These are phyloP conservation scores for Cosmia pyralina DNA, from an alignment of 2,888 invertebrate genomes.

Conservation along the genomic window DNA sequence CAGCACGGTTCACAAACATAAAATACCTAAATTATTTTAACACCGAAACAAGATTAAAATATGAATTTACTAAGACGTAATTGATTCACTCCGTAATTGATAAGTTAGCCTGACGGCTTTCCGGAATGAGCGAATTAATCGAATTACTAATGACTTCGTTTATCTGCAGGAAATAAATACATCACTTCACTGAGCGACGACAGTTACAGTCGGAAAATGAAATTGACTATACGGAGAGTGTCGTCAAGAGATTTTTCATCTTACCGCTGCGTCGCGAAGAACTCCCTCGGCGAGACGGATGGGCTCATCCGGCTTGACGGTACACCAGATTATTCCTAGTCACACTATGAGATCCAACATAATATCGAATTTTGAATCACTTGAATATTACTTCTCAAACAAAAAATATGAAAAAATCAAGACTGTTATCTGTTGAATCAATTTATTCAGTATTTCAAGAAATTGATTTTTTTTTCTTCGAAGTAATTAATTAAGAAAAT, in stretches of 20 bases:
- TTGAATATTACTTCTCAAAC: constrained; percentile 6
- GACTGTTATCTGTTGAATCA: no score
- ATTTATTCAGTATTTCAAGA: neutral
- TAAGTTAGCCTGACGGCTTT: constrained; percentile 55
- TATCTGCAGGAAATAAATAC: constrained; percentile 94
- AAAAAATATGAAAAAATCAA: neutral
- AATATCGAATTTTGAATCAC: constrained; percentile 50
- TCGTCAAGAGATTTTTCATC: constrained; percentile 95
- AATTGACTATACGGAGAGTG: constrained; percentile 96
- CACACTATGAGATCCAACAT: constrained; percentile 58
- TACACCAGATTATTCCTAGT: constrained; percentile 83
- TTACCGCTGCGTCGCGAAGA: constrained; percentile 97
- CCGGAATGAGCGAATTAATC: constrained; percentile 52
- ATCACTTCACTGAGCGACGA: constrained; percentile 95
- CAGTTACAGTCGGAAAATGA: constrained; percentile 97
- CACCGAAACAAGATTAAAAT: constrained; percentile 49
- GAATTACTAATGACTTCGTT: constrained; percentile 56
- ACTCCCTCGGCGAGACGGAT: constrained; percentile 97
- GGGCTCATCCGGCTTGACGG: constrained; percentile 97
- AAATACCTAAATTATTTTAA: constrained; percentile 25
- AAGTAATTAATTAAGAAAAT: constrained; percentile 6
- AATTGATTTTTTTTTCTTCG: neutral
- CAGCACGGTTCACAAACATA: constrained; percentile 13
- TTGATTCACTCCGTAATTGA: constrained; percentile 55
- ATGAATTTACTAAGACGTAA: constrained; percentile 44